These are phyloP conservation scores for Lophura swinhoii DNA, from an alignment of 2,797 vertebrate species.

Conservation along the genomic window DNA sequence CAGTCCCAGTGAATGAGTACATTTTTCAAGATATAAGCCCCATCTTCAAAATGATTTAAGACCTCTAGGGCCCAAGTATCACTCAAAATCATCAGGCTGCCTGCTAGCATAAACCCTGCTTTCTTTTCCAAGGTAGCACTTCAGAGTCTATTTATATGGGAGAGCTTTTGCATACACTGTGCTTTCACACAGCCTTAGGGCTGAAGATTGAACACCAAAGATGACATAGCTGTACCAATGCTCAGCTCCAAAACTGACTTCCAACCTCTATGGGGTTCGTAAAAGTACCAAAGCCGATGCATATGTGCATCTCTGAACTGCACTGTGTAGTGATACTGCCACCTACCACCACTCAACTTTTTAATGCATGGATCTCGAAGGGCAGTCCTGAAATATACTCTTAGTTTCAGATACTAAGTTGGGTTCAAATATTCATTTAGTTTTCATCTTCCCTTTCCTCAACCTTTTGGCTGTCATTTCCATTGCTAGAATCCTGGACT, in stretches of 20 bases:
- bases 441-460: not conserved
- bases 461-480: not conserved
- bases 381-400: not conserved
- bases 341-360: not conserved
- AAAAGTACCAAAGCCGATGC: not conserved
- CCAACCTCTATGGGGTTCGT: not conserved
- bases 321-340: not conserved
- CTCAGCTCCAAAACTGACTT: not conserved
- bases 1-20: not conserved
- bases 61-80: not conserved
- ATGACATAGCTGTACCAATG: not conserved
- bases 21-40: not conserved
- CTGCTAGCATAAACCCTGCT: not conserved
- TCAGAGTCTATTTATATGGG: not conserved
- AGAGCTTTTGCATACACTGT: not conserved
- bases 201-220: fast-evolving
- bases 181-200: not conserved
- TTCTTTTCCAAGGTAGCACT: not conserved
- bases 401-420: not conserved
- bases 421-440: not conserved
- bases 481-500: not conserved
- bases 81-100: not conserved
- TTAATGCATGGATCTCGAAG: not conserved
- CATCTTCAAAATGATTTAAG: not conserved
- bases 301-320: fast-evolving